Evolutionary conservation across 2,113 vertebrate species (phyloP).

Genomic region (Azemiops feae): DNA sequence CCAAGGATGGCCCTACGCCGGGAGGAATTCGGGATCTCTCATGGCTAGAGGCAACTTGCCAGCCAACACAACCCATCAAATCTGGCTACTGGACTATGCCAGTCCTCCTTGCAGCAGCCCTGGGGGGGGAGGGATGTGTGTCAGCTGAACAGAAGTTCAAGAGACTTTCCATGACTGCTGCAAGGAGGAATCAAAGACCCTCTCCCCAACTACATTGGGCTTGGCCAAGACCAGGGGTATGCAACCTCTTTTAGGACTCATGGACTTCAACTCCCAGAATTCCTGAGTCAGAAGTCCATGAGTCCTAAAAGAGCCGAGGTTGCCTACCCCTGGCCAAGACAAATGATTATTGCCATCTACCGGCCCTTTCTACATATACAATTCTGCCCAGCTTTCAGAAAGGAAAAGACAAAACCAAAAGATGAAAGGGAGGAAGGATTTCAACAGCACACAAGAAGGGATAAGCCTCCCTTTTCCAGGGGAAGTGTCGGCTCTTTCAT

Average conservation of each 20-base stretch:
- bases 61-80: background rate
- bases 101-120: background rate
- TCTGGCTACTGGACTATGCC: too few species aligned
- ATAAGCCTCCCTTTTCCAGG: background rate
- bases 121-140: too few species aligned
- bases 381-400: background rate
- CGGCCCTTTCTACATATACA: background rate
- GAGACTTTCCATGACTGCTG: background rate
- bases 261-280: too few species aligned
- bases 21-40: too few species aligned
- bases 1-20: background rate
- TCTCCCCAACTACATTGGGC: background rate
- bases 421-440: background rate
- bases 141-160: too few species aligned
- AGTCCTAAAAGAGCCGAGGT: too few species aligned
- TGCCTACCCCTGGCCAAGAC: background rate
- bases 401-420: background rate
- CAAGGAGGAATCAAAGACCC: background rate
- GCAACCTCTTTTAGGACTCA: too few species aligned
- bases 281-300: too few species aligned
- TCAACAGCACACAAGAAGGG: background rate
- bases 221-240: background rate
- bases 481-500: too few species aligned
- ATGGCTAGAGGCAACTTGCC: background rate
- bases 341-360: background rate